Evolutionary conservation across 2,113 vertebrate genomes (phyloP).

Genomic region (Candoia aspera): DNA sequence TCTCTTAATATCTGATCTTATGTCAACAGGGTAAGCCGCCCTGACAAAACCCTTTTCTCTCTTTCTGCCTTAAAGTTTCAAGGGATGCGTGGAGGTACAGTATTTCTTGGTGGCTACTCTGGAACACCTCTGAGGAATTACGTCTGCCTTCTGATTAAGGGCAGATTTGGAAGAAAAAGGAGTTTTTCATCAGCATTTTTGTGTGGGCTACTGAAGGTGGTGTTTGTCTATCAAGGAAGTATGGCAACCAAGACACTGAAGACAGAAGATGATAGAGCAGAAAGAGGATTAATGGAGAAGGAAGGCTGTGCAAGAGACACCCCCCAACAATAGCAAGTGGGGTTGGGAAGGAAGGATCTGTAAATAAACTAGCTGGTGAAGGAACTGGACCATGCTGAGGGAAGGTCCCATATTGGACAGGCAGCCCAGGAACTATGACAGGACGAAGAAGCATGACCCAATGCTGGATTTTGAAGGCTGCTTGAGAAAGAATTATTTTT

Average conservation of each 20-base stretch:
- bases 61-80: not conserved
- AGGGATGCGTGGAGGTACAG: not conserved
- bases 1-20: not conserved
- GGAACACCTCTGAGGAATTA: not conserved
- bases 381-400: not conserved
- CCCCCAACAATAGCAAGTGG: not conserved
- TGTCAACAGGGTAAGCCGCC: not conserved
- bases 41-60: not conserved
- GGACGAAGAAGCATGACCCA: not conserved
- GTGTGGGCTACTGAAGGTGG: not conserved
- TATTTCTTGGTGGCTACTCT: not conserved
- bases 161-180: not conserved
- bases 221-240: not conserved
- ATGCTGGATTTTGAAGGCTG: not conserved
- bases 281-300: not conserved
- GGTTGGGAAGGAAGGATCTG: not conserved
- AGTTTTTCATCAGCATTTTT: not conserved
- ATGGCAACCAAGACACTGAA: not conserved
- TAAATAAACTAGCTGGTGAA: not conserved
- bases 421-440: not conserved
- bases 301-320: not conserved
- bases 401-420: not conserved
- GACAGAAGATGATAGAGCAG: not conserved
- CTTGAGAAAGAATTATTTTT: not conserved
- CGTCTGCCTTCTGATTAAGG: not conserved